Conservation (phyloP, 2,888 invertebrate species). For the Podotricha telesiphe region DNA sequence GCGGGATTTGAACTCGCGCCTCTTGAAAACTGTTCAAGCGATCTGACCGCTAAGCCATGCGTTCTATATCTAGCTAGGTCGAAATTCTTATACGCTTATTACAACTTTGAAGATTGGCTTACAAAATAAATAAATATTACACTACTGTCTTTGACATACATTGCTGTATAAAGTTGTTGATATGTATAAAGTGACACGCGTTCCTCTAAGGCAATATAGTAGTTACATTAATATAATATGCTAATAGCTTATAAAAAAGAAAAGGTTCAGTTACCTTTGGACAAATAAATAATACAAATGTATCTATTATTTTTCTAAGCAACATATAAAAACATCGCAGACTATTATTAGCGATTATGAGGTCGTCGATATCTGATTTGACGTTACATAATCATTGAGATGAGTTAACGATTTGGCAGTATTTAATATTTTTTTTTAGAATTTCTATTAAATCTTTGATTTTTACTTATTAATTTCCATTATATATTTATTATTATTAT, state of each 20-base stretch:
- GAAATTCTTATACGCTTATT: too few species aligned
- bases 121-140: too few species aligned
- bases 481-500: too few species aligned
- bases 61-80: too few species aligned
- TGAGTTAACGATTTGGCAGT: not conserved
- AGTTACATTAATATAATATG: not conserved
- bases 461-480: too few species aligned
- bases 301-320: slow-evolving; percentile 19
- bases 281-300: slow-evolving; percentile 35
- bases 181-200: too few species aligned
- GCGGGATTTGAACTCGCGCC: too few species aligned
- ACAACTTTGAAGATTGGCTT: too few species aligned
- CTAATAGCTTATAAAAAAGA: slow-evolving; percentile 33
- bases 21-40: too few species aligned
- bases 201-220: not conserved
- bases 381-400: slow-evolving; percentile 10
- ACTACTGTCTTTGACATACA: too few species aligned
- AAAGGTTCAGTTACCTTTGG: slow-evolving; percentile 41
- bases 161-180: too few species aligned
- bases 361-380: slow-evolving; percentile 37
- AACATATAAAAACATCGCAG: slow-evolving; percentile 25
- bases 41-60: too few species aligned
- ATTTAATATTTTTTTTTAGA: not conserved
- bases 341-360: slow-evolving; percentile 30
- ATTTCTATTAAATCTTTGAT: not conserved